Base-by-base conservation (phyloP, 1,140 invertebrate genomes). In the Globodera rostochiensis region DNA sequence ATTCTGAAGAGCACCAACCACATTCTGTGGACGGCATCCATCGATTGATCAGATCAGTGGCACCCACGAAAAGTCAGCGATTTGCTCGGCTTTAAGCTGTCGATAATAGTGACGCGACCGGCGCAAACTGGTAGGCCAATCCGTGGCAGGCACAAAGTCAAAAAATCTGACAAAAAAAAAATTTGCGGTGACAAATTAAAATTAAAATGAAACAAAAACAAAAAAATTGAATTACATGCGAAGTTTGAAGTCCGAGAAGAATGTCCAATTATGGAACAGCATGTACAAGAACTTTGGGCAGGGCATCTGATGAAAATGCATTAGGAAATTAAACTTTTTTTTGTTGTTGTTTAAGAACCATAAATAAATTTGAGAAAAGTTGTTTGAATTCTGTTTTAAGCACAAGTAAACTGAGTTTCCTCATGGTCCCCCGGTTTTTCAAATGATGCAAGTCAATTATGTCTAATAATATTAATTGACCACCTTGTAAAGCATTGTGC, bases 231-330 rank as follows among this genome's bases (percentile, higher is more conserved):
- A 11, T 13, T 19, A 64, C 57, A 86, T n/a, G 25, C 83, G 83
- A 25, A 87, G 66, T n/a, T 80, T 83, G 66, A 74, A 87, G 57
- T 86, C 77, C 53, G 73, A 83, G 19, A 85, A 80, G 79, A 85
- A 87, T 45, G 85, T 86, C 85, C 86, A 86, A 46, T 86, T 85
- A n/a, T 77, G 83, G 13, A 87, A 67, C 60, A 87, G 21, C 25
- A 86, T 77, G 71, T 87, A 86, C 19, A 87, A 19, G 50, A 80
- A 77, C 13, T 49, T 53, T 9, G 85, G 69, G 50, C 81, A 85
- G 13, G 85, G 85, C 53, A 87, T 50, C 84, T 83, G 82, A 77
- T 36, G 3, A 80, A 66, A 66, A 71, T 69, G 25, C 46, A 25
- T 25, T 25, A 25, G 25, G 25, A 25, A 25, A 25, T 25, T 25